Evolutionary conservation across 2,888 invertebrate genomes (phyloP).

Genomic region (Drosophila parthenogenetica): DNA sequence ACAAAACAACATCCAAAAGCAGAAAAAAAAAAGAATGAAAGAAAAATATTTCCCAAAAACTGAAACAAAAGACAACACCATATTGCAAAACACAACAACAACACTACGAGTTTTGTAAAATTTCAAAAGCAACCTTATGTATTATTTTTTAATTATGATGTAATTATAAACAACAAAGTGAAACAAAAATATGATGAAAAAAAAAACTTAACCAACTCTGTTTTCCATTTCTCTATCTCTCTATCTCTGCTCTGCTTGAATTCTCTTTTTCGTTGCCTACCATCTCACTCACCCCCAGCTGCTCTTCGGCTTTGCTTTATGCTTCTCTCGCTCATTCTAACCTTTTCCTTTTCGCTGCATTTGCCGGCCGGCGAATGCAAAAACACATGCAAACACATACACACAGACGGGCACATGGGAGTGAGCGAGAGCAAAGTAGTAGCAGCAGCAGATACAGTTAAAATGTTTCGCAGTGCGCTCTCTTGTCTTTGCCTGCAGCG

Average conservation of each 20-base stretch:
- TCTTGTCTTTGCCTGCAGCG: slow-evolving; percentile 32
- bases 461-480: slow-evolving; percentile 19
- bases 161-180: slow-evolving; percentile 84
- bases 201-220: slow-evolving; percentile 65
- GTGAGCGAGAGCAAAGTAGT: slow-evolving; percentile 17
- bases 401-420: slow-evolving; percentile 17
- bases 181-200: slow-evolving; percentile 78
- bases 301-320: slow-evolving; percentile 20
- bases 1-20: slow-evolving; percentile 51
- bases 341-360: slow-evolving; percentile 19
- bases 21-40: slow-evolving; percentile 22
- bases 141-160: slow-evolving; percentile 84
- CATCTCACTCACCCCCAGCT: slow-evolving; percentile 4
- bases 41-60: slow-evolving; percentile 38
- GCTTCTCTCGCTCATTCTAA: slow-evolving; percentile 31
- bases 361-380: slow-evolving; percentile 70
- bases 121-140: slow-evolving; percentile 83
- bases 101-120: slow-evolving; percentile 76
- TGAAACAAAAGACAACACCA: slow-evolving; percentile 47
- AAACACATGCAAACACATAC: slow-evolving; percentile 14
- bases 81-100: slow-evolving; percentile 59
- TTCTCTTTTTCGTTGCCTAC: neutral
- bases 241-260: neutral
- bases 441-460: slow-evolving; percentile 5
- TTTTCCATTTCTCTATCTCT: slow-evolving; percentile 49